Percentiles rank a stretch among this genome's conserved stretches.
These are phyloP conservation scores for Tineola bisselliella DNA, from an alignment of 2,888 invertebrate genomes.

Conservation along the genomic window DNA sequence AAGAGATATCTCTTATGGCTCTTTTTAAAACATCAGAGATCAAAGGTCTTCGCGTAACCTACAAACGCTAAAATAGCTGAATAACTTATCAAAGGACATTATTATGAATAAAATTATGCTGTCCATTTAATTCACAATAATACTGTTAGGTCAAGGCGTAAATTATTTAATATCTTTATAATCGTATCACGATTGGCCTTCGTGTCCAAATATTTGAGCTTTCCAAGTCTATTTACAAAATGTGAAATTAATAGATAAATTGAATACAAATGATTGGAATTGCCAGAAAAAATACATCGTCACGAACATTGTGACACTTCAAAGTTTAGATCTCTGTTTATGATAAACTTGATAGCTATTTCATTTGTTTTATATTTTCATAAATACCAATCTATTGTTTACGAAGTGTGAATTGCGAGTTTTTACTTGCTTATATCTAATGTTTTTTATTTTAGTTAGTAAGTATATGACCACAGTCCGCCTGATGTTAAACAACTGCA, in stretches of 20 bases:
- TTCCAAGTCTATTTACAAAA: constrained; percentile 3
- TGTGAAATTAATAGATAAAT: background rate
- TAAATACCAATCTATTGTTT: too few species aligned
- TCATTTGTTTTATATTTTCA: too few species aligned
- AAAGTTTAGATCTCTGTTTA: background rate
- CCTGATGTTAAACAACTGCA: too few species aligned
- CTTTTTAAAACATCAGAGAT: too few species aligned
- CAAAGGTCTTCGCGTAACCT: too few species aligned
- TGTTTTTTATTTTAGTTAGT: too few species aligned
- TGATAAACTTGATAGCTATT: background rate
- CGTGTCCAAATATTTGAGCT: background rate
- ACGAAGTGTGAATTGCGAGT: too few species aligned
- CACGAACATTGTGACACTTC: background rate
- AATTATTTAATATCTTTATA: background rate
- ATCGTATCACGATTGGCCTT: background rate
- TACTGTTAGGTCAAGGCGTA: background rate
- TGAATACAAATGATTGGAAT: background rate
- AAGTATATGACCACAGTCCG: too few species aligned
- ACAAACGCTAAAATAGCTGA: too few species aligned
- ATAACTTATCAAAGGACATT: too few species aligned
- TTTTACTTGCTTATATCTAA: too few species aligned
- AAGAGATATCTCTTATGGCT: too few species aligned
- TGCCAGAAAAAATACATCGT: background rate
- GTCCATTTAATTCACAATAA: background rate
- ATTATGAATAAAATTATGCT: background rate